phyloP scores from a whole-genome alignment of 2,113 vertebrate species.

The Actenoides lindsayi region DNA sequence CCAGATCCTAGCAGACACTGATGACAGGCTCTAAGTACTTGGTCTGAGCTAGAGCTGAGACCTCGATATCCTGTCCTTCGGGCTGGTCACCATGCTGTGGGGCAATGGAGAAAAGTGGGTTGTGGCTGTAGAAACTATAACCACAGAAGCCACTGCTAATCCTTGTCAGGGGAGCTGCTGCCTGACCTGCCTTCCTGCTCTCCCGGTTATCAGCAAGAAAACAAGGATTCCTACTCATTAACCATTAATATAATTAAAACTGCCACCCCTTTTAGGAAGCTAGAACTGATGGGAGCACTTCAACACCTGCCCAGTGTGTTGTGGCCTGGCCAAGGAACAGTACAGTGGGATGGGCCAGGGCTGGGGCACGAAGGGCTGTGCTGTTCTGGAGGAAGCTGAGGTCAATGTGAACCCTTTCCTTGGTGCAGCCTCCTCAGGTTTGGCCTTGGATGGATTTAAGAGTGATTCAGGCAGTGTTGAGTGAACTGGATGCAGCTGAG shows the following conservation, averaged over 20 bases:
- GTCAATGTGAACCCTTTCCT: not conserved
- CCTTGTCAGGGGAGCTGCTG: not conserved
- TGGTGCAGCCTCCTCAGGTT: not conserved
- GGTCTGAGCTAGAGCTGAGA: not conserved
- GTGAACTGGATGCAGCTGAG: not conserved
- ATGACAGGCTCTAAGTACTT: not conserved
- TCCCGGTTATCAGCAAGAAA: not conserved
- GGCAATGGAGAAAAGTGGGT: not conserved
- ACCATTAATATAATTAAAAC: not conserved
- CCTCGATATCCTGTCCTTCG: not conserved
- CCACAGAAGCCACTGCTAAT: not conserved
- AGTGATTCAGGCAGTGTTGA: not conserved
- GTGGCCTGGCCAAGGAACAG: not conserved
- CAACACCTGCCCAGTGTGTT: not conserved
- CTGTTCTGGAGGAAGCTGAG: not conserved
- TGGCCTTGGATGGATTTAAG: not conserved
- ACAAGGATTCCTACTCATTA: constrained; percentile 3
- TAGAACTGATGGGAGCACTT: not conserved
- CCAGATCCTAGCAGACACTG: not conserved
- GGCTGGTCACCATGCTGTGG: not conserved
- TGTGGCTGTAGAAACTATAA: not conserved
- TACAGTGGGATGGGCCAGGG: not conserved
- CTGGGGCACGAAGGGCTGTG: not conserved
- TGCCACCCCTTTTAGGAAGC: not conserved
- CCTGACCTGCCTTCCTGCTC: constrained; percentile 19